A percentile compares a stretch with the other conserved stretches of the same genome.
Conservation (phyloP, 2,888 invertebrate species). For the Amblyjoppa proteus region DNA sequence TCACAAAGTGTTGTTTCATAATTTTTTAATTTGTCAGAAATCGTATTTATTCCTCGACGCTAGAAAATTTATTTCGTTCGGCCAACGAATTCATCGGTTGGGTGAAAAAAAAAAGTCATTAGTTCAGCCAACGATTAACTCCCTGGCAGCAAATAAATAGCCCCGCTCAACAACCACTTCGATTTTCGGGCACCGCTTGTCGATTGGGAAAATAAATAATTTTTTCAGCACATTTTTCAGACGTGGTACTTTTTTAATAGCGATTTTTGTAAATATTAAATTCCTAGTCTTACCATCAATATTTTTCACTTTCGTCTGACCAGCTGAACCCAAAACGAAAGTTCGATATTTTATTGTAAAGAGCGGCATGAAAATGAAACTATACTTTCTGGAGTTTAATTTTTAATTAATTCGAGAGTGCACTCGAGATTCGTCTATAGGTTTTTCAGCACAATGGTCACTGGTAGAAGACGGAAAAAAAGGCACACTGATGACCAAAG, state of each 20-base stretch:
- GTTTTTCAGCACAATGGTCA: background rate
- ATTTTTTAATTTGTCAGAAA: background rate
- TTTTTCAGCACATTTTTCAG: background rate
- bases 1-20: background rate
- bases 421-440: background rate
- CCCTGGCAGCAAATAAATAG: no score
- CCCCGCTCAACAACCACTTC: no score
- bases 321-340: background rate
- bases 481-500: background rate
- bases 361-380: background rate
- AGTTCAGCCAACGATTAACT: no score
- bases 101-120: no score
- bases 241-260: background rate
- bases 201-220: background rate
- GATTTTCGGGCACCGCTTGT: no score
- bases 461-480: slow-evolving; percentile 8
- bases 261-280: background rate
- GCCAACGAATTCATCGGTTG: no score
- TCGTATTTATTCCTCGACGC: no score
- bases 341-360: background rate
- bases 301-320: background rate
- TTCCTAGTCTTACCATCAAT: background rate
- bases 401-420: background rate
- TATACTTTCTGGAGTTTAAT: background rate
- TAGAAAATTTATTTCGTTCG: no score